Conservation (phyloP, 2,797 vertebrate genomes). For the Anableps anableps region DNA sequence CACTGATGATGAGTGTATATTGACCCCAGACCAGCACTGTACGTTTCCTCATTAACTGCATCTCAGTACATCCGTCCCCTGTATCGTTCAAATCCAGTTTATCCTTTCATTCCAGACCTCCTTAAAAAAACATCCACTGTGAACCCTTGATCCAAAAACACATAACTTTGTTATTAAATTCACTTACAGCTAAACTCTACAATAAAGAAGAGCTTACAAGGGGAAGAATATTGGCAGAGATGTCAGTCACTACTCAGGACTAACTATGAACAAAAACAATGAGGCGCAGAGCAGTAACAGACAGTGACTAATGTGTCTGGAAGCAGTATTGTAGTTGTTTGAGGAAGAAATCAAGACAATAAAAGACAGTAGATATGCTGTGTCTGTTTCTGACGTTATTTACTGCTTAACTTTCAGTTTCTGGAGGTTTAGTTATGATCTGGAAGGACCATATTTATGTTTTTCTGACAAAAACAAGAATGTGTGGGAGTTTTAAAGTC, state of each 20-base stretch:
- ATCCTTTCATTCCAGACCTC: constrained; percentile 35
- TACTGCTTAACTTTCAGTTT: background rate
- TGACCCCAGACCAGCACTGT: background rate
- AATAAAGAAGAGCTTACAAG: constrained; percentile 24
- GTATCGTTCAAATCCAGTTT: constrained; percentile 23
- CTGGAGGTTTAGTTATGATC: background rate
- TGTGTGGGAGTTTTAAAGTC: background rate
- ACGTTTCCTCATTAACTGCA: constrained; percentile 17
- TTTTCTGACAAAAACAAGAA: background rate
- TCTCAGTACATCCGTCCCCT: constrained; percentile 28
- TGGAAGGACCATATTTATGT: constrained; percentile 3
- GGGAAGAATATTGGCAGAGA: constrained; percentile 44
- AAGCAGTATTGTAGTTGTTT: constrained; percentile 27
- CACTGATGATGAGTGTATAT: background rate
- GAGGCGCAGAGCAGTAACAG: constrained; percentile 17
- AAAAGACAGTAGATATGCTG: constrained; percentile 7
- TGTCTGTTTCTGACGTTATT: background rate
- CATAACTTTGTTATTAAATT: constrained; percentile 67
- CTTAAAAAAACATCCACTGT: constrained; percentile 53
- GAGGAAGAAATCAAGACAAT: constrained; percentile 31
- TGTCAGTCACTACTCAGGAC: constrained; percentile 26
- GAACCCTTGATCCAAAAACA: constrained; percentile 43
- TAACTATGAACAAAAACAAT: constrained; percentile 46
- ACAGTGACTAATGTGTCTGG: constrained; percentile 34
- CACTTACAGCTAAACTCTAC: constrained; percentile 44